Conservation (phyloP, 1,140 invertebrate genomes). For the Drosophila carrolli region DNA sequence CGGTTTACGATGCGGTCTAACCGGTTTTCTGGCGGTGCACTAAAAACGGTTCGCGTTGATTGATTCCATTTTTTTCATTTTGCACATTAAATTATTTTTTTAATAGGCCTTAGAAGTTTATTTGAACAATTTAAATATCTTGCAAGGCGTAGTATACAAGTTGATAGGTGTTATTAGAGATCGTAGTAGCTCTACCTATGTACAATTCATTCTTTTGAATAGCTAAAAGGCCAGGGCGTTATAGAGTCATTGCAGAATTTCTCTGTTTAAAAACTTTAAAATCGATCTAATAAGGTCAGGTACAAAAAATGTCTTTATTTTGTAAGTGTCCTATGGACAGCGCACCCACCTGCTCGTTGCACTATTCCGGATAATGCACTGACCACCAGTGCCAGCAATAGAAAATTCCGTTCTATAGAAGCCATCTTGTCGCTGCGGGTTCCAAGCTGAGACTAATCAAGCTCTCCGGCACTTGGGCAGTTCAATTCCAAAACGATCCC, state of each 20-base stretch:
- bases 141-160: no score
- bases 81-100: neutral
- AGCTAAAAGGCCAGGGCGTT: no score
- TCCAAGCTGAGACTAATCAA: constrained; percentile 49
- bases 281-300: no score
- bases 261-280: neutral
- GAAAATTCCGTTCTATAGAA: constrained; percentile 18
- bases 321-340: neutral
- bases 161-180: no score
- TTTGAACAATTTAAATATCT: no score
- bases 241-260: no score
- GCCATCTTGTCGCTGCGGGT: constrained; percentile 43
- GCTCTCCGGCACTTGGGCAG: constrained; percentile 10
- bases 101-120: neutral
- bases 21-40: constrained; percentile 33
- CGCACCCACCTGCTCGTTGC: constrained; percentile 38
- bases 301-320: neutral
- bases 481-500: constrained; percentile 21
- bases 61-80: neutral
- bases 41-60: neutral
- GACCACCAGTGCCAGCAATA: constrained; percentile 17
- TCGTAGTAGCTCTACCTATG: no score
- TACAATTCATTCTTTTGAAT: no score
- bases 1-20: constrained; percentile 25
- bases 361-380: constrained; percentile 7